Conservation (phyloP, 1,140 invertebrate genomes). For the Drosophila sulfurigaster region DNA sequence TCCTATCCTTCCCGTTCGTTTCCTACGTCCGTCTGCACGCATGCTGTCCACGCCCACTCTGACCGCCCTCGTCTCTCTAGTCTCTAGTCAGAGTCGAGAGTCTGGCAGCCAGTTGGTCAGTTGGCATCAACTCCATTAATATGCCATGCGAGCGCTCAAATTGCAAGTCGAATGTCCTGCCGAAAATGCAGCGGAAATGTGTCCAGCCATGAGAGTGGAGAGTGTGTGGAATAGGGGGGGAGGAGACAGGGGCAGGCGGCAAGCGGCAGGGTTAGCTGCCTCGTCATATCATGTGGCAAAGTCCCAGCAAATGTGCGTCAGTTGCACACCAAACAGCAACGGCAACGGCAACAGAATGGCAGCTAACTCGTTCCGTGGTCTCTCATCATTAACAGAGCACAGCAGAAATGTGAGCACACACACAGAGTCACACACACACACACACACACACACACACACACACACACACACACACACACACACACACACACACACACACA, state of each 20-base stretch:
- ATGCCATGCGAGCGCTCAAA: slow-evolving; percentile 76
- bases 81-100: no score
- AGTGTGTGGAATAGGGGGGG: not conserved
- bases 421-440: not conserved
- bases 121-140: slow-evolving; percentile 63
- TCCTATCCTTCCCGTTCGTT: not conserved
- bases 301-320: slow-evolving; percentile 52
- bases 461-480: slow-evolving; percentile 27
- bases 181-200: slow-evolving; percentile 76
- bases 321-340: slow-evolving; percentile 46
- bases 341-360: slow-evolving; percentile 41
- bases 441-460: no score
- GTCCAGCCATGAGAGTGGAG: slow-evolving; percentile 25
- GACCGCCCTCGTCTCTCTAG: not conserved
- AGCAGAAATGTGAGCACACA: slow-evolving; percentile 35
- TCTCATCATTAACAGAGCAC: slow-evolving; percentile 67
- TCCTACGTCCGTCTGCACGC: not conserved
- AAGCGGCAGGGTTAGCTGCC: no score
- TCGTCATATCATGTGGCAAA: slow-evolving; percentile 43
- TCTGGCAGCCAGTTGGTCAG: slow-evolving; percentile 49
- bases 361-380: slow-evolving; percentile 68
- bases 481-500: slow-evolving; percentile 6
- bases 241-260: not conserved
- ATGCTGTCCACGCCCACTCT: not conserved
- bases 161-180: slow-evolving; percentile 68